Evolutionary conservation across 2,888 invertebrate genomes (phyloP), one percentile per base, ranked within the genome.

Genomic region (Agelastica alni): DNA sequence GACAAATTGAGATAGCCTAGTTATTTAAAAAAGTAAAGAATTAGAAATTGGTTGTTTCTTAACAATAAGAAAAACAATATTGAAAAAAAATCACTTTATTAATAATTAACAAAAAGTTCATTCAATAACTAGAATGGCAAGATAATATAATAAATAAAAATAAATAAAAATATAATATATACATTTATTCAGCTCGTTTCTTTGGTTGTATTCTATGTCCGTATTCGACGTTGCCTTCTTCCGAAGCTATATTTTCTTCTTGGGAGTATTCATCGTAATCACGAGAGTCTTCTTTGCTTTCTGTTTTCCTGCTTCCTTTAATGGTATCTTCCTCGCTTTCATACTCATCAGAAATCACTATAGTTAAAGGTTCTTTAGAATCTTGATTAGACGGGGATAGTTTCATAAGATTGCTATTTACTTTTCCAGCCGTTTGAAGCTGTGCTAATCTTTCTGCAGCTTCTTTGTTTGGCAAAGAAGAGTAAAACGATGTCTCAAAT

Each of bases 391-490:
- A 68, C 9, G 69, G 67, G 37, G 71, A 67, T 9, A 72, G 73
- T 54, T 78, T 72, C 41, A 67, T 66, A 69, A 76, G 57, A 65
- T 71, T 64, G 69, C 60, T 67, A 71, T 79, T 79, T 2, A 79
- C 73, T 67, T 81, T 80, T 39, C 82, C 81, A 10, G 82, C 79
- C 44, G 81, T 81, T 58, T 85, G 83, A 1, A 83, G 75, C 53
- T 84, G 80, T 0, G 83, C 83, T 51, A 85, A 67, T 22, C 82
- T 81, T 41, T 85, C 84, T 7, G 84, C 84, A 0, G 83, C 81
- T 70, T 85, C 82, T 16, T 83, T 80, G 59, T 81, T 85, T 9
- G 85, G 85, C 20, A 86, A 74, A 0, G 84, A 81, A 1, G 85
- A 80, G 62, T 83, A 86, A 61, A 82, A 74, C 5, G 63, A 51